phyloP scores from a whole-genome alignment of 2,888 invertebrate species.

The Nasonovia ribisnigri region DNA sequence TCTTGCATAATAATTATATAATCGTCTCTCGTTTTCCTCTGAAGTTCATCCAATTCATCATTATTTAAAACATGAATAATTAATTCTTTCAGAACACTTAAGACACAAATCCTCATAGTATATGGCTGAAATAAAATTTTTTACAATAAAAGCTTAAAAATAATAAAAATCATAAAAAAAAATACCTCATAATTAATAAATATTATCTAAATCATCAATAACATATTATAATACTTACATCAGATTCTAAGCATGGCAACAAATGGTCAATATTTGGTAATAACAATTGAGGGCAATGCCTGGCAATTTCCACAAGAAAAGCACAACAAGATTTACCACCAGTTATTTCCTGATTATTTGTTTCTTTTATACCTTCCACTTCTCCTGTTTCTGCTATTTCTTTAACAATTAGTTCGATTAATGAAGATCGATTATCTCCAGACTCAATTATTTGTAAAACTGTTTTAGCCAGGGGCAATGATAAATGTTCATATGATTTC shows the following conservation, averaged over 20 bases:
- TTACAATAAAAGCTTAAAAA: background rate
- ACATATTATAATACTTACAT: constrained; percentile 70
- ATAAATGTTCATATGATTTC: constrained; percentile 82
- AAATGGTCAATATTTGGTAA: constrained; percentile 76
- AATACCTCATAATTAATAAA: background rate
- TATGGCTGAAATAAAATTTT: constrained; percentile 72
- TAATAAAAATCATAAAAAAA: constrained; percentile 19
- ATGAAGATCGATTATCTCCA: constrained; percentile 78
- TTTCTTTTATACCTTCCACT: constrained; percentile 74
- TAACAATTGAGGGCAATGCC: constrained; percentile 75
- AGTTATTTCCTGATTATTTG: constrained; percentile 72
- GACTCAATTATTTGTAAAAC: constrained; percentile 79
- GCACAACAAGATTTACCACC: constrained; percentile 73
- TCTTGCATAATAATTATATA: constrained; percentile 84
- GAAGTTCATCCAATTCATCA: constrained; percentile 79
- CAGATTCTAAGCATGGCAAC: constrained; percentile 75
- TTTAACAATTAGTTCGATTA: constrained; percentile 78
- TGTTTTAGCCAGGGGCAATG: constrained; percentile 78
- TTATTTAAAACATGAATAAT: constrained; percentile 78
- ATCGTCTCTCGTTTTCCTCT: constrained; percentile 80
- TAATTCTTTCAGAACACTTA: constrained; percentile 86
- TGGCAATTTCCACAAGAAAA: constrained; percentile 78
- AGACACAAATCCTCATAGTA: constrained; percentile 81
- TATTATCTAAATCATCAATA: constrained; percentile 21
- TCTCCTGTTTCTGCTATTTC: constrained; percentile 81